A percentile compares a stretch with the other conserved stretches of the same genome.
phyloP scores from a whole-genome alignment of 1,140 invertebrate genomes.

The Drosophila melanogaster region Release_6_plus_ISO1_MT NC_004354.4:19398501-19399000 shows the following conservation, averaged over 20 bases:
- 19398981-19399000: no score
- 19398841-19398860: background rate
- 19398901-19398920: no score
- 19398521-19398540: constrained; percentile 31
- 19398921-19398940: no score
- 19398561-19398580: constrained; percentile 4
- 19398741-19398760: background rate
- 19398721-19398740: background rate
- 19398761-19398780: background rate
- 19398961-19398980: no score
- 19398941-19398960: no score
- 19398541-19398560: background rate
- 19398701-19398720: constrained; percentile 21
- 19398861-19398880: no score
- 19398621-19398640: constrained; percentile 35
- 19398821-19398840: background rate
- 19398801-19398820: background rate
- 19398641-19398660: constrained; percentile 60
- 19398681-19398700: constrained; percentile 4
- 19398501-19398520: constrained; percentile 37
- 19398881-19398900: no score
- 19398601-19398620: constrained; percentile 36
- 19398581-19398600: constrained; percentile 12
- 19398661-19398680: constrained; percentile 49
- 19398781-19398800: background rate